Evolutionary conservation across 2,888 invertebrate species (phyloP), one percentile per base, ranked within the genome.

Genomic region (Palloptera scutellata): DNA sequence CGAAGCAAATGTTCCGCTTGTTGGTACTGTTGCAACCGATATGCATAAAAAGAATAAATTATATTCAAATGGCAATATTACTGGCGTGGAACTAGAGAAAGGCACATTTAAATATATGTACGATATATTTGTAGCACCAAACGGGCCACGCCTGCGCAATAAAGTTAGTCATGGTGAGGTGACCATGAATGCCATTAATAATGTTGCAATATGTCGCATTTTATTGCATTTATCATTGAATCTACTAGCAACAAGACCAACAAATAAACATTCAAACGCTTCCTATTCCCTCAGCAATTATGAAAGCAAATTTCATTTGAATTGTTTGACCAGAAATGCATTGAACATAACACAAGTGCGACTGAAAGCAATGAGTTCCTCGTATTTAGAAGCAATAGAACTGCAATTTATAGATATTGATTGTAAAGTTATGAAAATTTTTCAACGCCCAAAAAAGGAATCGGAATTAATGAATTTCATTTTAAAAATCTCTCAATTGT

Each of bases 131-230:
- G 77, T 84, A 2, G 84, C 86, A 64, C 84, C 84, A 9, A 81
- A 81, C 60, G 88, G 88, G 0, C 87, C 86, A n/a, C 76, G 88
- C 57, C 74, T 88, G 43, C 77, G 88, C 41, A 88, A 88, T 75
- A 85, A 84, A 77, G 75, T 87, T 3, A 87, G 88, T 71, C 88
- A 88, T 76, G 87, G 87, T 9, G 88, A 88, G 76, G 75, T 82
- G 3, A 67, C 75, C 41, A 71, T 84, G 42, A 19, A 68, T 9
- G 69, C 71, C 42, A 71, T 79, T 12, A 64, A 74, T 53, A 74
- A 74, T 64, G 12, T n/a, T 1, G 57, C 72, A 54, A 19, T 78
- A 5, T 76, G 76, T 67, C 61, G 66, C 5, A 55, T 75, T 13
- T 52, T 78, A 15, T 66, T 77, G 20, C 62, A 71, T 19, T 67